phyloP scores from a whole-genome alignment of 2,113 vertebrate species.

The Cyprinus carpio region DNA sequence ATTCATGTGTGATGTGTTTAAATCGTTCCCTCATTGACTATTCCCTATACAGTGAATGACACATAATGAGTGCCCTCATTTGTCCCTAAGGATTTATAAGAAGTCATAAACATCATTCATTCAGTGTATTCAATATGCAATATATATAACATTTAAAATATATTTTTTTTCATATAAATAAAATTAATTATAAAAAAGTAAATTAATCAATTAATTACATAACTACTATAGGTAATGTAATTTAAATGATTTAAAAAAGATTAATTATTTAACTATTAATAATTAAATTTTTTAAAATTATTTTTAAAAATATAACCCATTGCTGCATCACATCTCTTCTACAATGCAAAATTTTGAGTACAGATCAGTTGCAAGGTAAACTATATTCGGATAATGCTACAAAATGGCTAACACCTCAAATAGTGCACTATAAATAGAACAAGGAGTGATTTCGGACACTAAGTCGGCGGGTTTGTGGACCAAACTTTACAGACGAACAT shows the following conservation, averaged over 20 bases:
- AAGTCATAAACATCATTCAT: neutral
- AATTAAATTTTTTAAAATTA: no score
- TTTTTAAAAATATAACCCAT: no score
- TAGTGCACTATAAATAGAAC: neutral
- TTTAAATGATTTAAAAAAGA: no score
- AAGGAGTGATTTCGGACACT: neutral
- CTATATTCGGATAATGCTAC: neutral
- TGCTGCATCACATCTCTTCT: no score
- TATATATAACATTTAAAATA: no score
- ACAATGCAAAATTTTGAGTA: no score
- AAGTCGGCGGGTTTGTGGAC: neutral
- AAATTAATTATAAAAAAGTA: no score
- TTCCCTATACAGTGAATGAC: neutral
- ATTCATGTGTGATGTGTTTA: constrained; percentile 12
- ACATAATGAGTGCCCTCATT: neutral
- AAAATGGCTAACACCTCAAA: neutral
- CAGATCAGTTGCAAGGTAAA: neutral
- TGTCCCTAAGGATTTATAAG: neutral
- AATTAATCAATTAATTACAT: no score
- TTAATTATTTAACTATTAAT: no score
- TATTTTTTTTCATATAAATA: no score
- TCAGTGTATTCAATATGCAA: no score
- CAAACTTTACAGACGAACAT: constrained; percentile 4
- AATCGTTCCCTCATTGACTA: neutral
- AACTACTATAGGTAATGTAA: no score